These are phyloP conservation scores for Delichon dasypus DNA, from an alignment of 2,797 vertebrate genomes.

Conservation along the genomic window DNA sequence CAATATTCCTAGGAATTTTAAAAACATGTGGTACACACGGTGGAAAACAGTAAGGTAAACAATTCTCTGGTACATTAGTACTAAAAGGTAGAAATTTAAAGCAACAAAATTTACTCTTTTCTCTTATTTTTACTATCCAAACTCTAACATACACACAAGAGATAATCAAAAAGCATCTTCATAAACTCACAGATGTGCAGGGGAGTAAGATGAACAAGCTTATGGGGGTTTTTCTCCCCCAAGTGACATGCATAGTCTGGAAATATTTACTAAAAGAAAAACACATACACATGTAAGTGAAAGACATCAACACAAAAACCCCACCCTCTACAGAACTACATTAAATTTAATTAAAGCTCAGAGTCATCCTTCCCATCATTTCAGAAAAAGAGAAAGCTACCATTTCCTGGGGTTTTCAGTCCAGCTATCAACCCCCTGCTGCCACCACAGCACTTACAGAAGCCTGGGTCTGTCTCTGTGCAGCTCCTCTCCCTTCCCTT, in stretches of 20 bases:
- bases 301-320: not conserved
- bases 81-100: not conserved
- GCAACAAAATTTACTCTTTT: not conserved
- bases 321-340: not conserved
- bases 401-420: not conserved
- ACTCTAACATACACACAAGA: not conserved
- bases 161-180: not conserved
- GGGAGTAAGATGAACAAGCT: not conserved
- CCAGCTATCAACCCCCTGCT: not conserved
- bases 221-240: not conserved
- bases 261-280: not conserved
- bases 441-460: slow-evolving; percentile 25
- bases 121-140: not conserved
- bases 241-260: not conserved
- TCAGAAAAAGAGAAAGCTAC: not conserved
- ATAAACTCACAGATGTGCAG: not conserved
- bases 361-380: not conserved
- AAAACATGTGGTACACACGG: not conserved
- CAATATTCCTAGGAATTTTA: not conserved
- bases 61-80: not conserved
- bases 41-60: not conserved
- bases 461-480: slow-evolving; percentile 23
- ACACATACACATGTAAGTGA: not conserved
- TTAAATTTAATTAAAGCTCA: not conserved
- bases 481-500: slow-evolving; percentile 44